Conservation (phyloP, 1,140 invertebrate genomes). For the Mizuhopecten yessoensis region DNA sequence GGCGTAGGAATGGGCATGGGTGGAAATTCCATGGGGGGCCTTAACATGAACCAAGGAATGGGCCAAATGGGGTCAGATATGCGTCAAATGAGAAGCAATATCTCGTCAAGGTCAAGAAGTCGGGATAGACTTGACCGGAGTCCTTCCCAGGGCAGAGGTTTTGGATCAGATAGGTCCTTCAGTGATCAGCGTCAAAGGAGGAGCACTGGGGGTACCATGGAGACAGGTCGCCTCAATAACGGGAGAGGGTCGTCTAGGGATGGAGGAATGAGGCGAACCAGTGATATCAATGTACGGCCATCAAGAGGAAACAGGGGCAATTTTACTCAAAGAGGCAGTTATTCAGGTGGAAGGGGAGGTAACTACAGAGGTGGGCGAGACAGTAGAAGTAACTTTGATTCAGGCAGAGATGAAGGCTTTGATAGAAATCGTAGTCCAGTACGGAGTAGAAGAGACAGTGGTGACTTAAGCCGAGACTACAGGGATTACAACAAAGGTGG, state of each 20-base stretch:
- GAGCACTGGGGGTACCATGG: constrained; percentile 16
- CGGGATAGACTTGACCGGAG: neutral
- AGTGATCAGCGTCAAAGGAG: constrained; percentile 30
- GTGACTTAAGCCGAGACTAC: neutral
- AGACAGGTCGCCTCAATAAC: constrained; percentile 1
- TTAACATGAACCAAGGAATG: constrained; percentile 1
- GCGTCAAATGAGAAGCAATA: neutral
- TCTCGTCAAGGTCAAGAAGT: constrained; percentile 15
- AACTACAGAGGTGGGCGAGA: neutral
- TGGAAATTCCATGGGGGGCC: neutral
- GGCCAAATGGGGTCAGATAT: constrained; percentile 13
- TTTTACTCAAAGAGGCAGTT: neutral
- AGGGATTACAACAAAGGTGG: constrained; percentile 1
- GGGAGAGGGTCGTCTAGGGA: neutral
- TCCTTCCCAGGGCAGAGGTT: neutral
- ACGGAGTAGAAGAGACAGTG: neutral
- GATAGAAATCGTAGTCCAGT: neutral
- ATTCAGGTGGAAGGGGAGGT: neutral
- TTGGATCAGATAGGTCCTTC: neutral
- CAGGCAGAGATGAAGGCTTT: neutral
- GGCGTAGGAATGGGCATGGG: constrained; percentile 3
- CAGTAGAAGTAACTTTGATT: neutral
- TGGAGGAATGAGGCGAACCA: neutral
- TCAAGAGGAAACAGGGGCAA: neutral
- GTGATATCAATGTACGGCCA: neutral